Conservation (phyloP, 1,140 invertebrate species). For the Zaprionus inermis region DNA sequence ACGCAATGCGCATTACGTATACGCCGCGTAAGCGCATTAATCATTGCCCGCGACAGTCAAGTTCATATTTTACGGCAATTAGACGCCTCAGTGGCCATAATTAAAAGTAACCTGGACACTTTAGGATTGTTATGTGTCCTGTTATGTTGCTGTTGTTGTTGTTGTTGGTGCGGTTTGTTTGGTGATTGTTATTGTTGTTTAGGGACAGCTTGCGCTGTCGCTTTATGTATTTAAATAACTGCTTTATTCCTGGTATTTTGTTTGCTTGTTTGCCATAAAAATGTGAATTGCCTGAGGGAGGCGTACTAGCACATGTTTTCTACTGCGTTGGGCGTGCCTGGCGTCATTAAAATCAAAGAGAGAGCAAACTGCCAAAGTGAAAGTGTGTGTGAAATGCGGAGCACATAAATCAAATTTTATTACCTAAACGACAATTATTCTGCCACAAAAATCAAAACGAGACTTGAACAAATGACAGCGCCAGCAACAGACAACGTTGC, state of each 20-base stretch:
- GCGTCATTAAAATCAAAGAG: too few relatives aligned
- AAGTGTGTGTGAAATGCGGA: slow-evolving; percentile 43
- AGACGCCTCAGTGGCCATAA: slow-evolving; percentile 43
- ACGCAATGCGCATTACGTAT: slow-evolving; percentile 29
- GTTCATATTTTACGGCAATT: slow-evolving; percentile 55
- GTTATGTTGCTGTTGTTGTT: slow-evolving; percentile 11
- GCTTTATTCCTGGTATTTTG: not conserved
- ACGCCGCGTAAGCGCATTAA: slow-evolving; percentile 36
- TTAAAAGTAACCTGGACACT: slow-evolving; percentile 39
- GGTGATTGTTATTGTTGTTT: slow-evolving; percentile 39
- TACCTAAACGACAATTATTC: slow-evolving; percentile 76
- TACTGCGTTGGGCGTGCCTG: slow-evolving; percentile 27
- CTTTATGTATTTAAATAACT: slow-evolving; percentile 39
- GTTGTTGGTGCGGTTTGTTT: slow-evolving; percentile 10
- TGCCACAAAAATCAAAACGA: slow-evolving; percentile 65
- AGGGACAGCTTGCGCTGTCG: slow-evolving; percentile 46
- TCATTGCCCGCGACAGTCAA: slow-evolving; percentile 14
- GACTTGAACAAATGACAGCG: slow-evolving; percentile 41
- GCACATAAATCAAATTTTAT: slow-evolving; percentile 75
- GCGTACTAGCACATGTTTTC: not conserved
- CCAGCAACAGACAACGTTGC: slow-evolving; percentile 32
- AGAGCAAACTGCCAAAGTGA: slow-evolving; percentile 6
- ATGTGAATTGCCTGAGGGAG: slow-evolving; percentile 23
- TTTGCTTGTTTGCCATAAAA: slow-evolving; percentile 37
- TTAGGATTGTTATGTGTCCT: slow-evolving; percentile 21